Conservation (phyloP, 2,888 invertebrate genomes). For the Neria commutata region DNA sequence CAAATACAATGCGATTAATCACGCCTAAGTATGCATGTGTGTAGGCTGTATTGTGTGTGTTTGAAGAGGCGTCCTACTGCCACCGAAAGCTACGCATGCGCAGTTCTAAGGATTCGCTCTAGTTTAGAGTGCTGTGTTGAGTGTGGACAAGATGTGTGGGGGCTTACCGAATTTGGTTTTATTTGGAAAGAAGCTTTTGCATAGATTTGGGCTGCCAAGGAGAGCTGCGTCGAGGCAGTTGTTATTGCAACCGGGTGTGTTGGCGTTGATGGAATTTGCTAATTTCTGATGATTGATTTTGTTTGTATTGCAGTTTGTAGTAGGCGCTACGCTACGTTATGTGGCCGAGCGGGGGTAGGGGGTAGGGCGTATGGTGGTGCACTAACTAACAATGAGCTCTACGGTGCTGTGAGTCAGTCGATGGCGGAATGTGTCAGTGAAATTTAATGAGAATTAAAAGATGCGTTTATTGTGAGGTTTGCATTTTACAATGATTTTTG, state of each 20-base stretch:
- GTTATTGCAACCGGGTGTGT: background rate
- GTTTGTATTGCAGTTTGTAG: background rate
- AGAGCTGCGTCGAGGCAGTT: background rate
- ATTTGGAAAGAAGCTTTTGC: background rate
- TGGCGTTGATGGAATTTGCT: background rate
- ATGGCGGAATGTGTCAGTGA: no score
- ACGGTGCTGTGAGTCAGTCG: no score
- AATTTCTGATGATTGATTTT: background rate
- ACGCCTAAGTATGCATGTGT: conserved; percentile 28
- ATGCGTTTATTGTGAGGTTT: no score
- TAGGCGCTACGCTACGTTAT: background rate
- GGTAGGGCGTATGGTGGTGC: background rate
- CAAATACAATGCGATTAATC: conserved; percentile 9
- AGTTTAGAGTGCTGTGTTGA: background rate
- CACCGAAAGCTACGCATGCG: background rate
- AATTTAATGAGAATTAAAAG: no score
- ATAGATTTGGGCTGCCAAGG: no score
- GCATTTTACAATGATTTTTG: no score
- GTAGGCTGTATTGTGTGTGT: conserved; percentile 21
- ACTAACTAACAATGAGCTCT: background rate
- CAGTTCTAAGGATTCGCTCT: background rate
- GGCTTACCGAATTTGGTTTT: background rate
- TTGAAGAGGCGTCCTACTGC: background rate
- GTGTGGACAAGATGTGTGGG: background rate
- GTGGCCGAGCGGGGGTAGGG: background rate